Evolutionary conservation across 2,113 vertebrate species (phyloP).

Genomic region (Aplodontia rufa): DNA sequence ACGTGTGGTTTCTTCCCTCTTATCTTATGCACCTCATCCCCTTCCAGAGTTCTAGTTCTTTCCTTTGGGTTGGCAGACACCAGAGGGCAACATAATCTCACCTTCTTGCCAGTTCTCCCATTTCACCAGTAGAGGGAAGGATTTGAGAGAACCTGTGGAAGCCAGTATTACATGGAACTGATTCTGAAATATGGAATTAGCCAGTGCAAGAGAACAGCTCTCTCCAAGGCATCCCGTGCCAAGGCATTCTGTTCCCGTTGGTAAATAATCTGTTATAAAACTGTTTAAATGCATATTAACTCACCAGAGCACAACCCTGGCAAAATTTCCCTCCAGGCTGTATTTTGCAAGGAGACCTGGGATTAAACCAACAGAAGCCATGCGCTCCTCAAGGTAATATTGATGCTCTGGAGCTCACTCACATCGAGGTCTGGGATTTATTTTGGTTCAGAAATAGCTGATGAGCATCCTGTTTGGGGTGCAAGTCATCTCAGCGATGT

Average conservation of each 20-base stretch:
- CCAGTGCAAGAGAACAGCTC: neutral
- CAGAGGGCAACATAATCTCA: constrained; percentile 61
- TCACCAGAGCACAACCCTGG: neutral
- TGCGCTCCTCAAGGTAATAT: neutral
- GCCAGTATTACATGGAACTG: neutral
- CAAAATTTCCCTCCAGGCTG: constrained; percentile 29
- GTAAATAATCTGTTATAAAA: constrained; percentile 71
- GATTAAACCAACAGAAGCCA: constrained; percentile 35
- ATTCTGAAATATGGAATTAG: constrained; percentile 37
- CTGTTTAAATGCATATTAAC: constrained; percentile 36
- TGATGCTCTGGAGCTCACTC: neutral
- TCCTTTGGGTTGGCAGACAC: constrained; percentile 54
- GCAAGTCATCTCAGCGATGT: too few species aligned
- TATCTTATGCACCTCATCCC: neutral
- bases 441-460: constrained; percentile 14
- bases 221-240: constrained; percentile 45
- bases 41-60: constrained; percentile 46
- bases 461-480: neutral
- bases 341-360: constrained; percentile 23
- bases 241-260: constrained; percentile 58
- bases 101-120: neutral
- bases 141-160: neutral
- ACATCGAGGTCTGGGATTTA: neutral
- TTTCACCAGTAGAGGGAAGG: constrained; percentile 46
- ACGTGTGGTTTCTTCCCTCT: neutral